phyloP scores from a whole-genome alignment of 2,113 vertebrate species.

The Leptobrachium leishanense region DNA sequence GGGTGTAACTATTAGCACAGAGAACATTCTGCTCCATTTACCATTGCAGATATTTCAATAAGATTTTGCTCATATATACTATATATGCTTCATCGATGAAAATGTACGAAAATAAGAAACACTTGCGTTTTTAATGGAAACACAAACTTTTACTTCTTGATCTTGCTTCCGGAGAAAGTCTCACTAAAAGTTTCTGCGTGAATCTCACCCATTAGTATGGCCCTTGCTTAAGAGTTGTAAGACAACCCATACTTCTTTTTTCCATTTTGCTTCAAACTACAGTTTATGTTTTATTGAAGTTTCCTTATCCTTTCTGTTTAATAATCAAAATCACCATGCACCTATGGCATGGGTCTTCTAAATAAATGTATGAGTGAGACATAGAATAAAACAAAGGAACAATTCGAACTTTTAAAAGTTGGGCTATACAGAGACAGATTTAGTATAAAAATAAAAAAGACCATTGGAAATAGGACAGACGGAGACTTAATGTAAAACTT shows the following conservation, averaged over 20 bases:
- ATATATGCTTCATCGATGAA: neutral
- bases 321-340: no score
- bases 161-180: neutral
- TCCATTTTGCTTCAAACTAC: no score
- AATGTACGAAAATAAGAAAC: neutral
- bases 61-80: neutral
- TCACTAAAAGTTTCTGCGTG: neutral
- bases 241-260: neutral
- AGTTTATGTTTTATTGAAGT: no score
- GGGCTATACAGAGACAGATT: no score
- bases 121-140: neutral
- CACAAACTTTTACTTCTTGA: neutral
- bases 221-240: neutral
- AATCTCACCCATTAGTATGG: neutral
- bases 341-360: no score
- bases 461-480: no score
- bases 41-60: conserved; percentile 8
- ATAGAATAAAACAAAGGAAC: no score
- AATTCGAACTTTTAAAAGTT: no score
- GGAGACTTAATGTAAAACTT: no score
- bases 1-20: neutral
- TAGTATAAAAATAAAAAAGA: no score
- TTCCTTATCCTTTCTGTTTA: no score
- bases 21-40: conserved; percentile 15
- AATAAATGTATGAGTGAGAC: no score